phyloP scores from a whole-genome alignment of 2,888 invertebrate genomes.

The Drosophila neonasuta region DNA sequence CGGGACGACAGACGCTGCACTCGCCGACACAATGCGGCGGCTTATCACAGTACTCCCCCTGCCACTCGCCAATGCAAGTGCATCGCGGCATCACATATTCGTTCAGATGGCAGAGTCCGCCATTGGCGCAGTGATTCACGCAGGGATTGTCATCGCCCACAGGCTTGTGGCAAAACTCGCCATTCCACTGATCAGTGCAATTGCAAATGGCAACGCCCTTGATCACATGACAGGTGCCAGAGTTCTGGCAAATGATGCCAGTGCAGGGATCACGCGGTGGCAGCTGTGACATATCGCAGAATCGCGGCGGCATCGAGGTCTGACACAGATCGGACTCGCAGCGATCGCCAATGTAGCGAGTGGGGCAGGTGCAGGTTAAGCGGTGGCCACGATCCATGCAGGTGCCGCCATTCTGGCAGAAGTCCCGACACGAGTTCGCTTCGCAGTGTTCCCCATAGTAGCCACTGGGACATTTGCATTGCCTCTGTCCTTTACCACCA shows the following conservation, averaged over 20 bases:
- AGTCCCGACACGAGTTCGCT: constrained; percentile 83
- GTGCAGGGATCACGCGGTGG: constrained; percentile 81
- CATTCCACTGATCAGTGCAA: constrained; percentile 84
- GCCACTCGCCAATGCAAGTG: constrained; percentile 84
- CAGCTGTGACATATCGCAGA: constrained; percentile 77
- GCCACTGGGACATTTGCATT: constrained; percentile 78
- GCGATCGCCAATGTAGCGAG: constrained; percentile 79
- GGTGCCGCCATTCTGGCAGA: constrained; percentile 84
- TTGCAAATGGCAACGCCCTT: constrained; percentile 83
- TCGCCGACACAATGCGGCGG: constrained; percentile 80
- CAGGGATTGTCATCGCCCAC: constrained; percentile 86
- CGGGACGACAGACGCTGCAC: constrained; percentile 80
- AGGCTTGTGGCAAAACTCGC: constrained; percentile 84
- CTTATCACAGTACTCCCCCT: constrained; percentile 84
- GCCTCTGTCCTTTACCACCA: constrained; percentile 79
- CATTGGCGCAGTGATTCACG: constrained; percentile 84
- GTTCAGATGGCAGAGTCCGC: constrained; percentile 85
- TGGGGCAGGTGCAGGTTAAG: constrained; percentile 78
- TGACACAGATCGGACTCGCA: constrained; percentile 85
- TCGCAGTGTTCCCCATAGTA: constrained; percentile 83
- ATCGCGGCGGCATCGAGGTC: constrained; percentile 79
- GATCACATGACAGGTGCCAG: constrained; percentile 83
- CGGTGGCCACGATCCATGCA: constrained; percentile 74
- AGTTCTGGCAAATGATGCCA: constrained; percentile 83
- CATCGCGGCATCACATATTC: constrained; percentile 83